Evolutionary conservation across 2,797 vertebrate species (phyloP).

Genomic region (Pseudocheirus occidentalis): DNA sequence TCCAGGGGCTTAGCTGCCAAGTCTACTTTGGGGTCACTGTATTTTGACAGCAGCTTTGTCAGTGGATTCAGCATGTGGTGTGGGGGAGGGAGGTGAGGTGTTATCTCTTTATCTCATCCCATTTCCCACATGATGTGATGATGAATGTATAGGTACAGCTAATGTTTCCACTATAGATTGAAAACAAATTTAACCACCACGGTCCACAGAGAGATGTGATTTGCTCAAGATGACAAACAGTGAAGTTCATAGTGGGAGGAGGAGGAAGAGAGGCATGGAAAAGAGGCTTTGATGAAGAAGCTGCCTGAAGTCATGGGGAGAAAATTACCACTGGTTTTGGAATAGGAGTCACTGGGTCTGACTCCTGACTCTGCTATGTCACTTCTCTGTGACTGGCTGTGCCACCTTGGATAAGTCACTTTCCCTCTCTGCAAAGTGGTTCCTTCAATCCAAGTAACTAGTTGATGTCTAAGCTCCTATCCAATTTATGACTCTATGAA

Average conservation of each 20-base stretch:
- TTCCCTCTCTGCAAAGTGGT: background rate
- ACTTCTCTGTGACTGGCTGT: background rate
- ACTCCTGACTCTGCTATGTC: background rate
- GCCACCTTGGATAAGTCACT: background rate
- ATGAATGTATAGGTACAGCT: background rate
- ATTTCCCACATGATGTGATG: background rate
- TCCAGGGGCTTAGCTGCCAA: constrained; percentile 34
- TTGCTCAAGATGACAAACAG: background rate
- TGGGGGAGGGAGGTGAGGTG: background rate
- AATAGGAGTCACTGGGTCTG: background rate
- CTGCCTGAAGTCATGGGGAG: background rate
- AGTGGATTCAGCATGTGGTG: background rate
- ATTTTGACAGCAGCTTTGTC: constrained; percentile 11
- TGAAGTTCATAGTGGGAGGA: background rate
- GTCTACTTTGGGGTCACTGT: constrained; percentile 26
- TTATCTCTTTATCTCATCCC: constrained; percentile 37
- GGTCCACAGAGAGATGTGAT: background rate
- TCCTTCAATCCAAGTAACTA: constrained; percentile 34
- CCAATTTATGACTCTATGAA: constrained; percentile 20
- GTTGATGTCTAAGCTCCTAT: constrained; percentile 12
- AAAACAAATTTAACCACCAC: background rate
- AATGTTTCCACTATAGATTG: background rate
- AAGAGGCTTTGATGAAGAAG: background rate
- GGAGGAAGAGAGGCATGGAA: background rate
- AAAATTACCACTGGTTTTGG: background rate